Conservation (phyloP, 2,888 invertebrate genomes). For the Drosophila picticornis region DNA sequence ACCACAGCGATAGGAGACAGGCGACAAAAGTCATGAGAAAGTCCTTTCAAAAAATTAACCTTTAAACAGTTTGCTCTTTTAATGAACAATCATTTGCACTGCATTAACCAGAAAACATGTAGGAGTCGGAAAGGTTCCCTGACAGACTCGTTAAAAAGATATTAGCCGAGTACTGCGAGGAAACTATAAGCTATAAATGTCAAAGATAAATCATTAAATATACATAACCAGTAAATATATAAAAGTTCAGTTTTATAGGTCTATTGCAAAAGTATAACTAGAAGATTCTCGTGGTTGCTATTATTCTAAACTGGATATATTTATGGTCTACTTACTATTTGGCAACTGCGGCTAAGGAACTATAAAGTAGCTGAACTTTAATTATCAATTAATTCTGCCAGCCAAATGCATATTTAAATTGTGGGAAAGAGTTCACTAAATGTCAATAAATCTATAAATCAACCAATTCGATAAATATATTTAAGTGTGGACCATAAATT, state of each 20-base stretch:
- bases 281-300: neutral
- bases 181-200: neutral
- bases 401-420: neutral
- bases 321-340: neutral
- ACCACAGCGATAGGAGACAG: slow-evolving; percentile 31
- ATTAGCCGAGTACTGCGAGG: neutral
- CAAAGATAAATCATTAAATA: neutral
- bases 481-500: neutral
- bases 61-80: neutral
- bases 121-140: neutral
- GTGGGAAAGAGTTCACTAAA: rapidly evolving
- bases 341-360: neutral
- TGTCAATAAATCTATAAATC: neutral
- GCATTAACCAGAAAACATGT: slow-evolving; percentile 5
- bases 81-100: neutral
- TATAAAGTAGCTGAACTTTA: no score
- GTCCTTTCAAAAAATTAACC: slow-evolving; percentile 15
- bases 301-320: neutral
- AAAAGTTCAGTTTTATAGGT: neutral
- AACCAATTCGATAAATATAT: neutral
- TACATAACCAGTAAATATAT: neutral
- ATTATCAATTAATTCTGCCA: neutral
- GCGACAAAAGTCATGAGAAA: slow-evolving; percentile 54
- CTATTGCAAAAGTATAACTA: neutral
- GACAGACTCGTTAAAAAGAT: neutral